phyloP scores from a whole-genome alignment of 2,888 invertebrate species.

The Rhingia campestris region DNA sequence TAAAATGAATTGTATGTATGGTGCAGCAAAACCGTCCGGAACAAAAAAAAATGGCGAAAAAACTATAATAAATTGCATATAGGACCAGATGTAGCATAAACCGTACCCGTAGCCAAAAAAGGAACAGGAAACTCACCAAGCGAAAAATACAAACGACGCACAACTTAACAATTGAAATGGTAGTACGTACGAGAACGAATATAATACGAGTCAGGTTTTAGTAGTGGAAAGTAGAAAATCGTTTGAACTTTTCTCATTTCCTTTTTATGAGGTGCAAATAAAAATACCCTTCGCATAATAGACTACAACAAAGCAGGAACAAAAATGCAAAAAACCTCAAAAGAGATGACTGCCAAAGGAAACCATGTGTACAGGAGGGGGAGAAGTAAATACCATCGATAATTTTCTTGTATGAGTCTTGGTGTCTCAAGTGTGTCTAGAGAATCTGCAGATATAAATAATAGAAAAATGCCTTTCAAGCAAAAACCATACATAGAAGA shows the following conservation, averaged over 20 bases:
- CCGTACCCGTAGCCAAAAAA: constrained; percentile 25
- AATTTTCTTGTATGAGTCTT: constrained; percentile 48
- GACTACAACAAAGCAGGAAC: constrained; percentile 4
- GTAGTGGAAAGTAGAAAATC: constrained; percentile 43
- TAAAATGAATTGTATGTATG: constrained; percentile 57
- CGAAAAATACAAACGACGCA: constrained; percentile 7
- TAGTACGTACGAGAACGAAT: background rate
- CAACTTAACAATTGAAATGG: constrained; percentile 53
- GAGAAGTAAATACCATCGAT: constrained; percentile 38
- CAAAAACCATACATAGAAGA: constrained; percentile 28
- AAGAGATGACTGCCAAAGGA: constrained; percentile 15
- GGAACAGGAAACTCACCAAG: constrained; percentile 55
- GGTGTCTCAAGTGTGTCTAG: constrained; percentile 69
- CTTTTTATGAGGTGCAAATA: constrained; percentile 82
- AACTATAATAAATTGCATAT: constrained; percentile 58
- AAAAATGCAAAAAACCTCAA: background rate
- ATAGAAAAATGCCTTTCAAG: constrained; percentile 60
- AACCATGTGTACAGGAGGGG: constrained; percentile 11
- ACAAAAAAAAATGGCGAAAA: constrained; percentile 11
- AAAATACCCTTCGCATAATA: constrained; percentile 76
- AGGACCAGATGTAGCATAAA: constrained; percentile 63
- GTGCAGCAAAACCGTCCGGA: constrained; percentile 31
- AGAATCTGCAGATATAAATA: constrained; percentile 64
- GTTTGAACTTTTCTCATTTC: constrained; percentile 78
- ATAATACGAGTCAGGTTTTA: constrained; percentile 1